phyloP scores from a whole-genome alignment of 2,888 invertebrate genomes.

The Petrolisthes cinctipes region DNA sequence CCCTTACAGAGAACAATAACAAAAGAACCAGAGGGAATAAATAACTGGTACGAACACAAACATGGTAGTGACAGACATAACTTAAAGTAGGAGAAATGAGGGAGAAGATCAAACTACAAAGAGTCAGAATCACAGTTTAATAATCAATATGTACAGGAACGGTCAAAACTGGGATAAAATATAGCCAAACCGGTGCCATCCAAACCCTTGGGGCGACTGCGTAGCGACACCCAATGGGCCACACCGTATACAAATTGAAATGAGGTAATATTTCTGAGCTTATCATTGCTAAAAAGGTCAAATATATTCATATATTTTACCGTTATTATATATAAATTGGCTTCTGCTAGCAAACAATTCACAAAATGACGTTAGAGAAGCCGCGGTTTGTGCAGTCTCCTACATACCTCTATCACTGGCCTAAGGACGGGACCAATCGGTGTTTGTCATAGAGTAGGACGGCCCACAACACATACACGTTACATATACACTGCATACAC shows the following conservation, averaged over 20 bases:
- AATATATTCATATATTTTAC: conserved; percentile 42
- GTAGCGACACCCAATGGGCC: background rate
- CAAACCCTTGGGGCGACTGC: background rate
- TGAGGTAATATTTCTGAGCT: conserved; percentile 56
- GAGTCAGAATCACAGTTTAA: conserved; percentile 59
- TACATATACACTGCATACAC: no score
- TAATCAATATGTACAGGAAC: conserved; percentile 56
- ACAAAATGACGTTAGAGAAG: conserved; percentile 21
- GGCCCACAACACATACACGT: background rate
- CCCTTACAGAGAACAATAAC: no score
- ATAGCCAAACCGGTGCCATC: conserved; percentile 36
- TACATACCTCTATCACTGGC: conserved; percentile 28
- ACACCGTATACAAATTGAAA: conserved; percentile 44
- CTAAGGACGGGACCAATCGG: conserved; percentile 45
- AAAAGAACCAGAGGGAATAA: no score
- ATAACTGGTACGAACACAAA: no score
- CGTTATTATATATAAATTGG: conserved; percentile 41
- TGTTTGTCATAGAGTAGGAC: conserved; percentile 15
- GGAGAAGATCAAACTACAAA: background rate
- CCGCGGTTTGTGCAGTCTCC: conserved; percentile 25
- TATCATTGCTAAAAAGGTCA: conserved; percentile 56
- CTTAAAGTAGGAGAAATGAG: no score
- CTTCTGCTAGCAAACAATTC: conserved; percentile 41
- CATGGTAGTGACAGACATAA: no score
- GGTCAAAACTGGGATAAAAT: conserved; percentile 53